Evolutionary conservation across 2,113 vertebrate genomes (phyloP).

Genomic region (Cervus canadensis): DNA sequence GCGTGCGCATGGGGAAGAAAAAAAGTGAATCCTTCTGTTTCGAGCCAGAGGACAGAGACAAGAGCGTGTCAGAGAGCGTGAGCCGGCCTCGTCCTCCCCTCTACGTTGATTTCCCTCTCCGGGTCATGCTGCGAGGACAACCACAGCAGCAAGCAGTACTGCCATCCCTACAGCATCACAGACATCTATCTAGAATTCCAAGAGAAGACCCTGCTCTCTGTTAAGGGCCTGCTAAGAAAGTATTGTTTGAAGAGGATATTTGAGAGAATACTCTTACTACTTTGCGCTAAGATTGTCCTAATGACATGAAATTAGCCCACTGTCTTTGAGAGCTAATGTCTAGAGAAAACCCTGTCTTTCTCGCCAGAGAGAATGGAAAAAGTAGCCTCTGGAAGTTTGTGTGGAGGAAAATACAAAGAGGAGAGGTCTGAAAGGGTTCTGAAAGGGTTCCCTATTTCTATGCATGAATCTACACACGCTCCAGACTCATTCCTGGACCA

Average conservation of each 20-base stretch:
- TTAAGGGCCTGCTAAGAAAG: no score
- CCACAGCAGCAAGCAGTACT: rapidly evolving
- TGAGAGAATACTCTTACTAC: background rate
- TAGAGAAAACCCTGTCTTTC: background rate
- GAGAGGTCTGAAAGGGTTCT: background rate
- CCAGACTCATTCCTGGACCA: no score
- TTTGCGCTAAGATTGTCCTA: background rate
- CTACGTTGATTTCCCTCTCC: background rate
- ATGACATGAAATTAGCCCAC: background rate
- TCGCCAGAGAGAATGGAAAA: background rate
- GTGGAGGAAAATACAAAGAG: background rate
- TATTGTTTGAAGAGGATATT: background rate
- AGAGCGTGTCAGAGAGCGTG: background rate
- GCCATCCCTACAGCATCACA: rapidly evolving
- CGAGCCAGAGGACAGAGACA: background rate
- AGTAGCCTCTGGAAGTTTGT: background rate
- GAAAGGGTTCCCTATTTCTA: background rate
- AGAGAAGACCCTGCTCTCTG: background rate
- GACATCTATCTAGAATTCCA: no score
- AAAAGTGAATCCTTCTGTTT: background rate
- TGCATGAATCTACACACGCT: background rate
- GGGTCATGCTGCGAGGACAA: background rate
- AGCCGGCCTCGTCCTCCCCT: rapidly evolving
- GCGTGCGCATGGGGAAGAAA: no score
- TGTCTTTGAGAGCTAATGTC: rapidly evolving